A percentile compares a stretch with the other conserved stretches of the same genome.
These are phyloP conservation scores for Limnephilus auricula DNA, from an alignment of 2,888 invertebrate species.

Conservation along the genomic window DNA sequence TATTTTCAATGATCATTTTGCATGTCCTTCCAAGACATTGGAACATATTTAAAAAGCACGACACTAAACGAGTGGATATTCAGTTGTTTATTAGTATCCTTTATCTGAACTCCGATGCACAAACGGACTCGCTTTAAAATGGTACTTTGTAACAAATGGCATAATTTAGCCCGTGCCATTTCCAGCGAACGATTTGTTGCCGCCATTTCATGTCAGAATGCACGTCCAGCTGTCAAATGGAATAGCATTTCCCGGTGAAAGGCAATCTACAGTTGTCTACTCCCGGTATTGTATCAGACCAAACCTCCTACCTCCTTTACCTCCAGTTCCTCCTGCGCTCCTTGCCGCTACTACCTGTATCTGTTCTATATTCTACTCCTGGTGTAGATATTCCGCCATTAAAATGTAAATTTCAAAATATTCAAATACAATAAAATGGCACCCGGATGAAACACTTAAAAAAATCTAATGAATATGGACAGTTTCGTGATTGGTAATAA, in stretches of 20 bases:
- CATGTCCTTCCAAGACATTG: not conserved
- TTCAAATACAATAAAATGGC: slow-evolving; percentile 25
- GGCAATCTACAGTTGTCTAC: slow-evolving; percentile 45
- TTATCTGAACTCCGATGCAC: slow-evolving; percentile 16
- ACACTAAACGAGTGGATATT: slow-evolving; percentile 16
- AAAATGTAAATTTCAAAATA: too few relatives aligned
- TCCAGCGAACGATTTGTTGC: slow-evolving; percentile 51
- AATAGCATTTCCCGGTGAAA: slow-evolving; percentile 46
- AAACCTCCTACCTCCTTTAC: not conserved
- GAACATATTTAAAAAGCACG: slow-evolving; percentile 12
- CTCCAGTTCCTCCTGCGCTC: not conserved
- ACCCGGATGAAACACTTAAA: not conserved
- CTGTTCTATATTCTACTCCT: not conserved
- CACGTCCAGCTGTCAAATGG: slow-evolving; percentile 51
- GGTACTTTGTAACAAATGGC: slow-evolving; percentile 52
- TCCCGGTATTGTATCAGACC: slow-evolving; percentile 34
- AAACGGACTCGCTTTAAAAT: slow-evolving; percentile 40
- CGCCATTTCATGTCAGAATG: slow-evolving; percentile 42
- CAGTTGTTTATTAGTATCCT: slow-evolving; percentile 4
- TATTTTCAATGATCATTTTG: not conserved
- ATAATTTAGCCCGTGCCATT: slow-evolving; percentile 51
- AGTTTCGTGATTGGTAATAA: not conserved
- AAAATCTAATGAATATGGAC: not conserved
- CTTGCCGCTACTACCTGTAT: slow-evolving; percentile 3
- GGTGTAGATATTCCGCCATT: not conserved